Percentiles rank a stretch among this genome's conserved stretches.
These are phyloP conservation scores for Dolichopus griseipennis DNA, from an alignment of 2,888 invertebrate genomes.

Conservation along the genomic window DNA sequence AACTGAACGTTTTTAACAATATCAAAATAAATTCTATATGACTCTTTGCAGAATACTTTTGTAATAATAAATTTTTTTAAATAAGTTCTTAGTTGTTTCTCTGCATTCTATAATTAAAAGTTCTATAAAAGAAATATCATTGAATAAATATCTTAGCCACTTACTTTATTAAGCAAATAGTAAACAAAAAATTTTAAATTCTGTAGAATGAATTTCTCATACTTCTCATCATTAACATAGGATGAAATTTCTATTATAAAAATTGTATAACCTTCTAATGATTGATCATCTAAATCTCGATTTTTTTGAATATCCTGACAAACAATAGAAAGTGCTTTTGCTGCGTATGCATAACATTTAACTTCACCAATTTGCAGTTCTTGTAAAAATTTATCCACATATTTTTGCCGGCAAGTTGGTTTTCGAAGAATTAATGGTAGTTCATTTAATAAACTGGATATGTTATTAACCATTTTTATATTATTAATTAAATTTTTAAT, in stretches of 20 bases:
- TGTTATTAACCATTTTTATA: no score
- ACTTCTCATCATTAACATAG: background rate
- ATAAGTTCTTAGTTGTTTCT: background rate
- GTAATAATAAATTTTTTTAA: background rate
- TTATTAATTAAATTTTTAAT: no score
- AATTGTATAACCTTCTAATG: background rate
- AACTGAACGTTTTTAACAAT: background rate
- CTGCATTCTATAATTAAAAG: background rate
- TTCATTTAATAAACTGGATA: background rate
- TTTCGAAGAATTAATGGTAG: background rate
- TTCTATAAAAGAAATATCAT: background rate
- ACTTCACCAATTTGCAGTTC: background rate
- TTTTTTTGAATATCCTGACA: background rate
- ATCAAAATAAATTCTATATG: background rate
- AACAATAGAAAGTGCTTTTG: background rate
- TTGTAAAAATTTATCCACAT: background rate
- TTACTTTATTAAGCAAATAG: background rate
- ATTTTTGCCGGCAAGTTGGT: background rate
- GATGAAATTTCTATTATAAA: background rate
- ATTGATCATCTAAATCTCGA: background rate
- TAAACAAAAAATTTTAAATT: background rate
- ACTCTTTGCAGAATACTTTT: background rate
- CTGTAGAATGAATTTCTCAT: background rate
- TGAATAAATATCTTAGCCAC: background rate
- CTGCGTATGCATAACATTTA: background rate